Evolutionary conservation across 2,888 invertebrate genomes (phyloP).

Genomic region (Carabus problematicus): DNA sequence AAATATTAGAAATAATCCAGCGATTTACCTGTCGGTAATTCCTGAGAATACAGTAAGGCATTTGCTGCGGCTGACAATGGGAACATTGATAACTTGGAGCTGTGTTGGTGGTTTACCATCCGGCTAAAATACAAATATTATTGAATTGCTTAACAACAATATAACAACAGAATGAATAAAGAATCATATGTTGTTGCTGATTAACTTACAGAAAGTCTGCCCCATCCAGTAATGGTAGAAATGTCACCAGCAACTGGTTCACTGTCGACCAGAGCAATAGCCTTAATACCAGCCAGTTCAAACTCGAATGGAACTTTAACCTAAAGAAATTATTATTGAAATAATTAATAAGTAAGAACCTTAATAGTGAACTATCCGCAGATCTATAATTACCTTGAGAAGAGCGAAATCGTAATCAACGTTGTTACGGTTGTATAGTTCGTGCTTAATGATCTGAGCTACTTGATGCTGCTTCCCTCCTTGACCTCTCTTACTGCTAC

Average conservation of each 20-base stretch:
- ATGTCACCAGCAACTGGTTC: too few species aligned
- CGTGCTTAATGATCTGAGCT: conserved; percentile 12
- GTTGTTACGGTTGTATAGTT: not conserved
- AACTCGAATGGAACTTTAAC: too few species aligned
- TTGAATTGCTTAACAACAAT: too few species aligned
- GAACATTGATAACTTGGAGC: conserved; percentile 23
- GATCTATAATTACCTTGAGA: conserved; percentile 4
- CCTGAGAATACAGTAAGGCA: conserved; percentile 17
- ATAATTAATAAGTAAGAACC: too few species aligned
- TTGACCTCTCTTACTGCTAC: not conserved
- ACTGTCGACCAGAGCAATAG: too few species aligned
- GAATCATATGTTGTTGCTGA: too few species aligned
- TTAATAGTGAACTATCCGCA: too few species aligned
- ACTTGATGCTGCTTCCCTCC: conserved; percentile 12
- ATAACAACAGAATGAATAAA: too few species aligned
- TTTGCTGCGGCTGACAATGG: conserved; percentile 8
- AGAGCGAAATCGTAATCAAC: conserved; percentile 20
- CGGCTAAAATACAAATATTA: not conserved
- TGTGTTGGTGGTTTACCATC: conserved; percentile 15
- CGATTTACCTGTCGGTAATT: conserved; percentile 15
- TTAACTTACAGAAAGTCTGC: too few species aligned
- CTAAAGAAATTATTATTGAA: too few species aligned
- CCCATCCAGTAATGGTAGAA: too few species aligned
- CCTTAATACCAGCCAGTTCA: conserved; percentile 18
- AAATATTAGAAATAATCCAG: not conserved